Evolutionary conservation across 2,113 vertebrate genomes (phyloP).

Genomic region (Poeciliopsis occidentalis): DNA sequence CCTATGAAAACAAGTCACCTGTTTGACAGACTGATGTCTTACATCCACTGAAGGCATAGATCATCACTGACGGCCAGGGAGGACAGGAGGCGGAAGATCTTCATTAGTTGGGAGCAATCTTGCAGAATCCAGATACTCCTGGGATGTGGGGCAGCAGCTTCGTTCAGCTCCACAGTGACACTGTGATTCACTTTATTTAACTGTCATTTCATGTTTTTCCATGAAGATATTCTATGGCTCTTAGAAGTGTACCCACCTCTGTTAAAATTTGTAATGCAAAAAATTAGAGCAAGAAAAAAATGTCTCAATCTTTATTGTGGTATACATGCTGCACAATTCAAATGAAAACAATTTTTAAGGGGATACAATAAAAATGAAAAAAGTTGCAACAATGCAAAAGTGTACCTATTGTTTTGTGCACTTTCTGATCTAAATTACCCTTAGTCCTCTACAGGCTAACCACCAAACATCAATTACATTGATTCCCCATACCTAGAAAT

Average conservation of each 20-base stretch:
- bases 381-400: neutral
- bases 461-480: no score
- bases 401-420: no score
- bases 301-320: no score
- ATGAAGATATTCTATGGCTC: neutral
- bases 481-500: no score
- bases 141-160: slow-evolving; percentile 15
- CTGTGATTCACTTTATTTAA: slow-evolving; percentile 13
- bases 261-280: neutral
- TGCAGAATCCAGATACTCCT: slow-evolving; percentile 56
- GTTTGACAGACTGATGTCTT: slow-evolving; percentile 54
- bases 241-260: neutral
- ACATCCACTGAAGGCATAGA: slow-evolving; percentile 41
- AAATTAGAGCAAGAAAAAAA: neutral
- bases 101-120: slow-evolving; percentile 57
- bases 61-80: slow-evolving; percentile 54
- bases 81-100: slow-evolving; percentile 55
- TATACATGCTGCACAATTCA: no score
- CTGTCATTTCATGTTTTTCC: neutral
- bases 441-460: neutral
- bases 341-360: no score
- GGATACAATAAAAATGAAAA: neutral
- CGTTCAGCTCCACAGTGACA: slow-evolving; percentile 26
- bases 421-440: neutral
- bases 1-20: slow-evolving; percentile 67